A percentile compares a stretch with the other conserved stretches of the same genome.
Evolutionary conservation across 2,888 invertebrate genomes (phyloP).

Genomic region (Crocallis elinguaria): DNA sequence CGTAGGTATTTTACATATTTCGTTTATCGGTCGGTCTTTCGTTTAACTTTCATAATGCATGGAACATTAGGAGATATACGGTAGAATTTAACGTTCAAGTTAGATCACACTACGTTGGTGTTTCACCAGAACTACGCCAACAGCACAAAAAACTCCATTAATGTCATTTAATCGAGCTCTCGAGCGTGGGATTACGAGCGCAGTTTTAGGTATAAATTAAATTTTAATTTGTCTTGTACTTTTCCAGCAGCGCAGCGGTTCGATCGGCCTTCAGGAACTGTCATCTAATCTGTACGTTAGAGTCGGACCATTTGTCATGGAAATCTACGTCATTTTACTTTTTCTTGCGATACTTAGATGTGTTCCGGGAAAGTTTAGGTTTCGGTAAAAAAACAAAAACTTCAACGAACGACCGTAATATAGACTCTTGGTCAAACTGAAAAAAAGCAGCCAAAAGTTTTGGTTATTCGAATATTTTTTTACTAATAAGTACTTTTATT

Average conservation of each 20-base stretch:
- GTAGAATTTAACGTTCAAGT: conserved; percentile 19
- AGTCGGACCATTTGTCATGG: conserved; percentile 62
- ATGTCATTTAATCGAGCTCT: conserved; percentile 71
- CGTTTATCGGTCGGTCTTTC: background rate
- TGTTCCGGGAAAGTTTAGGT: background rate
- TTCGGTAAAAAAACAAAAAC: background rate
- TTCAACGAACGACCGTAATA: background rate
- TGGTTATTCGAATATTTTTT: conserved; percentile 4
- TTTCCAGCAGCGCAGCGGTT: conserved; percentile 67
- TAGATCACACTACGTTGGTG: conserved; percentile 19
- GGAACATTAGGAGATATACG: background rate
- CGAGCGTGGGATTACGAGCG: conserved; percentile 74
- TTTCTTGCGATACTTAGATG: background rate
- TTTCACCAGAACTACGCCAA: conserved; percentile 35
- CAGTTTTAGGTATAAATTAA: conserved; percentile 74
- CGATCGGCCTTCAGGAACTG: conserved; percentile 69
- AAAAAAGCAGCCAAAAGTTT: background rate
- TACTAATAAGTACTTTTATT: conserved; percentile 40
- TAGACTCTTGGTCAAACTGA: background rate
- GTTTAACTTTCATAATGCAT: background rate
- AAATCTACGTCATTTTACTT: conserved; percentile 9
- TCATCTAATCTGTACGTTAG: conserved; percentile 60
- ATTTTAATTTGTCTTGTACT: conserved; percentile 70
- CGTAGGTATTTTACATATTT: background rate
- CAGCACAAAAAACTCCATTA: conserved; percentile 67